phyloP scores from a whole-genome alignment of 2,888 invertebrate species.

The Sarcophaga variegata region DNA sequence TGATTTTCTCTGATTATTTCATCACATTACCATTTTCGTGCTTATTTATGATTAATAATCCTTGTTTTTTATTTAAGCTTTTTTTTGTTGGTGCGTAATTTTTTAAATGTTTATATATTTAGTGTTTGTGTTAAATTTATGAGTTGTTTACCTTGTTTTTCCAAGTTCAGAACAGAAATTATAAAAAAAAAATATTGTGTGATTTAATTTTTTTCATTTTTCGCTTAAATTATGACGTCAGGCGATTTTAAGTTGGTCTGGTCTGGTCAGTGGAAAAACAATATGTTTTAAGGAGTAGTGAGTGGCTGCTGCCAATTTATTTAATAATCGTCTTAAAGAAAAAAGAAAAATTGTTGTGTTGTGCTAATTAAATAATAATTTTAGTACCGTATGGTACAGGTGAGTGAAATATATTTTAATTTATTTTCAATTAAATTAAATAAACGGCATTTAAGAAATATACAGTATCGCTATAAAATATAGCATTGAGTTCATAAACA shows the following conservation, averaged over 20 bases:
- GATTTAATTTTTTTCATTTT: slow-evolving; percentile 16
- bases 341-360: no score
- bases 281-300: not conserved
- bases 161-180: slow-evolving; percentile 34
- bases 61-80: slow-evolving; percentile 12
- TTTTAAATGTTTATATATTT: not conserved
- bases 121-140: slow-evolving; percentile 34
- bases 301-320: no score
- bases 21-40: slow-evolving; percentile 13
- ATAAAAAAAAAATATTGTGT: slow-evolving; percentile 22
- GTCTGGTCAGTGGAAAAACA: not conserved
- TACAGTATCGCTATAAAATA: not conserved
- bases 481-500: no score
- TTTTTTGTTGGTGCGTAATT: not conserved
- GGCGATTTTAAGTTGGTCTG: not conserved
- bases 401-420: not conserved
- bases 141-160: slow-evolving; percentile 54
- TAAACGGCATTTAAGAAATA: not conserved
- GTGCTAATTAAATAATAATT: no score
- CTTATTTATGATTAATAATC: slow-evolving; percentile 25
- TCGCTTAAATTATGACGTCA: slow-evolving; percentile 52
- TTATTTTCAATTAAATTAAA: not conserved
- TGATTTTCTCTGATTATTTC: slow-evolving; percentile 49
- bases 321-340: no score
- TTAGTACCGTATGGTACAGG: not conserved